A percentile compares a stretch with the other conserved stretches of the same genome.
These are phyloP conservation scores for Ophioderma brevispina DNA, from an alignment of 35 echinoderm and acorn worm species.

Conservation along the genomic window DNA sequence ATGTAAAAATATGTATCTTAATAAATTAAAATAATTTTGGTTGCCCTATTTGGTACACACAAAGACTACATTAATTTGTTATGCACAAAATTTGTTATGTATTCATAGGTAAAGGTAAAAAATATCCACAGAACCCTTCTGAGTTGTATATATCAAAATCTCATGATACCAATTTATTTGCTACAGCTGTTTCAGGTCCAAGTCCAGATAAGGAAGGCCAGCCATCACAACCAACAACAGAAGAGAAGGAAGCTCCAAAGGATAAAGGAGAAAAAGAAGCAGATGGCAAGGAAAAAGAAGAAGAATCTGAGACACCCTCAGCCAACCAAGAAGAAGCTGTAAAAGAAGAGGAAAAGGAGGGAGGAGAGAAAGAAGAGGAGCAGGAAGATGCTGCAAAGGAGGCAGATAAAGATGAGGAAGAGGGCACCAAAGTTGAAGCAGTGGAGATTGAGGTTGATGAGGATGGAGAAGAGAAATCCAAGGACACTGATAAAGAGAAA, in stretches of 20 bases:
- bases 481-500: slow-evolving; percentile 46
- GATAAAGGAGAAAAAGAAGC: slow-evolving; percentile 19
- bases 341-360: slow-evolving; percentile 43
- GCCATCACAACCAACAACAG: neutral
- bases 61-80: no score
- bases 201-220: slow-evolving; percentile 11
- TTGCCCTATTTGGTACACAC: no score
- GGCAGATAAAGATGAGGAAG: slow-evolving; percentile 31
- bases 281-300: neutral
- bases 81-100: no score
- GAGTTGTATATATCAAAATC: no score
- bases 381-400: slow-evolving; percentile 46
- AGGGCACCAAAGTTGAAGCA: neutral
- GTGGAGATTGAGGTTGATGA: slow-evolving; percentile 1
- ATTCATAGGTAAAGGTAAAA: no score
- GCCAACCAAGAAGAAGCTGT: slow-evolving; percentile 40
- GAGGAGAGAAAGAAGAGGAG: slow-evolving; percentile 11
- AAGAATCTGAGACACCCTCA: slow-evolving; percentile 42
- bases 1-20: no score
- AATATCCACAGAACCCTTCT: no score
- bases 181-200: neutral
- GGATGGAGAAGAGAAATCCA: slow-evolving; percentile 39
- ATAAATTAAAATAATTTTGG: no score
- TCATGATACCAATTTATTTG: no score
- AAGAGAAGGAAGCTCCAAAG: neutral